Evolutionary conservation across 2,113 vertebrate species (phyloP), one percentile per base, ranked within the genome.

Genomic region (Tor tambroides): DNA sequence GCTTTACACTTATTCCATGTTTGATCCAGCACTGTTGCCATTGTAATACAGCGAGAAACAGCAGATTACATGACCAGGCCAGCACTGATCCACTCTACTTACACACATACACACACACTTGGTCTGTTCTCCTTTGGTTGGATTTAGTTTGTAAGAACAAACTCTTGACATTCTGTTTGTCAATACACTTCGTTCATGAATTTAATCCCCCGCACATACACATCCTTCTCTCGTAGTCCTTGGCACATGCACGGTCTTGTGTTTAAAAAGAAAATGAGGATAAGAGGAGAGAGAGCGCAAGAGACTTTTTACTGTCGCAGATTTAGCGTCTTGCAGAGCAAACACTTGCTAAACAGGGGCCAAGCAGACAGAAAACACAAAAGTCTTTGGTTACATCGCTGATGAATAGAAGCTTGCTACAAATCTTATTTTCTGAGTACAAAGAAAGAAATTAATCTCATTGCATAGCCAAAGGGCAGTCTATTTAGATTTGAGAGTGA

Each of bases 391-490:
- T 9, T 32, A 38, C 26, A 61, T 61, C 19, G 2, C 8, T 43
- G 8, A 43, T 9, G 77, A 85, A 78, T 85, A 85, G 69, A 65
- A 84, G 71, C 17, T 5, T 71, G 69, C 43, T 35, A 23, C 74
- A 61, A 35, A 56, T 71, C 51, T 84, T 43, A 19, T 46, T 72
- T 46, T 30, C 49, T 28, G n/a, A 38, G 67, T 63, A 51, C 46
- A 76, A 86, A 83, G 83, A 75, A 83, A 67, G 49, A 56, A 71
- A 59, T 80, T 28, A 82, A 86, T 87, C 43, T 69, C 32, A 84
- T 67, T 80, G 75, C 85, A 71, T 85, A 11, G 85, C 85, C 78
- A 87, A 72, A 72, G 81, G 81, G 49, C 82, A 82, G 51, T 84
- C 56, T 83, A 78, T 79, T 85, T 83, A 63, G 38, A 46, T 85